These are phyloP conservation scores for Tragelaphus scriptus DNA, from an alignment of 2,113 vertebrate genomes.

Conservation along the genomic window DNA sequence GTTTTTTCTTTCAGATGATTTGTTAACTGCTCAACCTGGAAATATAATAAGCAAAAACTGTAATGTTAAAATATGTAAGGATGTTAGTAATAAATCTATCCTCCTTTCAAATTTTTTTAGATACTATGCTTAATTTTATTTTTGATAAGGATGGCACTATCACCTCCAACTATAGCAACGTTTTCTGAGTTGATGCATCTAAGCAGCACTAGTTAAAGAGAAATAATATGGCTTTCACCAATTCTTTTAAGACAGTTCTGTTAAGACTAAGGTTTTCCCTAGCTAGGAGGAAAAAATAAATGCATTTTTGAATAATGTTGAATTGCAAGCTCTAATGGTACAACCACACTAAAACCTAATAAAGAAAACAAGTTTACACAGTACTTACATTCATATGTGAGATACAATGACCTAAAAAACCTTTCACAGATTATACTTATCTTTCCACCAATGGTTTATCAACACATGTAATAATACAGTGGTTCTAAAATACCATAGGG, in stretches of 20 bases:
- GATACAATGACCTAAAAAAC: not conserved
- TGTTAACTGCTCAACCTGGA: slow-evolving; percentile 92
- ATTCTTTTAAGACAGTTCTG: not conserved
- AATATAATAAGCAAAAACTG: slow-evolving; percentile 2
- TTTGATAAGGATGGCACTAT: not conserved
- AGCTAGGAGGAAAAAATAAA: not conserved
- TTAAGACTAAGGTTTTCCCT: not conserved
- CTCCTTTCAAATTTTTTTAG: not conserved
- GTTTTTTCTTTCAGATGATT: slow-evolving; percentile 94
- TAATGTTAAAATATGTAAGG: not conserved
- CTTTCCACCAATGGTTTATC: not conserved
- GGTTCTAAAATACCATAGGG: not conserved
- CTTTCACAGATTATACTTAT: not conserved
- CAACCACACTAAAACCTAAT: not conserved
- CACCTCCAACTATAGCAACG: not conserved
- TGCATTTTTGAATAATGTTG: not conserved
- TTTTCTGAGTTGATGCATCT: not conserved
- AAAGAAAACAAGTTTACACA: not conserved
- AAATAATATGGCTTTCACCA: not conserved
- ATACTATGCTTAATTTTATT: not conserved
- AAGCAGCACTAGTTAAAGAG: not conserved
- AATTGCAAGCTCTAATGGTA: not conserved
- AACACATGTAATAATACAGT: not conserved
- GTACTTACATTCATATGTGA: not conserved
- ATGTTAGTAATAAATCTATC: not conserved